Base-by-base conservation (phyloP, 2,113 vertebrate species). In the Platichthys flesus region DNA sequence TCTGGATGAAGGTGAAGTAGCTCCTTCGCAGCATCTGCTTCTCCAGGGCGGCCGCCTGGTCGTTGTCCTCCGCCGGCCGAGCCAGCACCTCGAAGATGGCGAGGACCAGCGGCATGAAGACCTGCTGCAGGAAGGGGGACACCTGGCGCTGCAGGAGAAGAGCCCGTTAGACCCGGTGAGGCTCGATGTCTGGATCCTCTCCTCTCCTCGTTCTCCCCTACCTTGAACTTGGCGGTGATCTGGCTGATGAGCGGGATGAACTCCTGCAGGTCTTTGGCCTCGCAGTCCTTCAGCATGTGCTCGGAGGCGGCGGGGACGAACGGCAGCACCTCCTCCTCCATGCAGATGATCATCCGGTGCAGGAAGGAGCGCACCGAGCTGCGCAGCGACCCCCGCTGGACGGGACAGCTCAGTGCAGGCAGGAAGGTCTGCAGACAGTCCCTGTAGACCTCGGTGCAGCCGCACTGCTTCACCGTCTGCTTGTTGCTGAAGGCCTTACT, bases 401-500 rank as follows among this genome's bases (percentile, higher is more conserved):
- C 90, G 0, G 97, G 97, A 71, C 97, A 99, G 88, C 97, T 96
- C 58, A 99, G 96, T 7, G 97, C 97, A 0, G 98, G 97, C 82
- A 99, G 91, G 93, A 99, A 99, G 0, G 95, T 95, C 85, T 96
- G 96, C 84, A 99, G 94, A 69, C 97, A 99, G 94, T 98, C 97
- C 57, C 97, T 87, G 91, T 99, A 99, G 21, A 98, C 97, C 90
- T 98, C 96, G 0, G 96, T 96, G 90, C 97, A 99, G 90, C 98
- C 97, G 76, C 97, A 99, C 0, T 97, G 96, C 87, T 97, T 98
- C 89, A 99, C 97, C 20, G 98, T 99, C 93, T 99, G 97, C 90
- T 99, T 99, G 93, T 99, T 99, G 93, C 97, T 99, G 94, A 99
- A 99, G 42, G 97, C 98, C 86, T 99, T 99, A 90, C 97, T 99